Evolutionary conservation across 2,113 vertebrate genomes (phyloP), one percentile per base, ranked within the genome.

Genomic region (Symphodus melops): DNA sequence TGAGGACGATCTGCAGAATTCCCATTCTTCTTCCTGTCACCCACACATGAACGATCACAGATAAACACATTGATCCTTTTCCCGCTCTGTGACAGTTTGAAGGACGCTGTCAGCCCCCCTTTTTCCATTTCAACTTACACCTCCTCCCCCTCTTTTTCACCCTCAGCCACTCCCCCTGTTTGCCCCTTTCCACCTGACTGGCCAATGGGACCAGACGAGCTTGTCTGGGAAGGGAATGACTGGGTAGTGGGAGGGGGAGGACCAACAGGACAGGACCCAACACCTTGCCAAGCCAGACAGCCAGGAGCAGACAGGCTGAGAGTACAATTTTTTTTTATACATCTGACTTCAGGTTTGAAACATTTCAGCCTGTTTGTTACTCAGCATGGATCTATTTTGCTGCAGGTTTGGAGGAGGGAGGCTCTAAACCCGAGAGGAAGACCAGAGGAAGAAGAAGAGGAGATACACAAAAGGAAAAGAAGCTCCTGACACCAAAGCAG

Each of bases 131-230:
- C 56, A 55, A 55, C 44, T 10, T 33, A n/a, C 28, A 55, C 54
- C 53, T 55, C 42, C 75, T 57, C 73, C 83, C 67, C 12, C 39
- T 54, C n/a, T 33, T 23, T 66, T n/a, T 54, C 51, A 17, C 48
- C 77, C 57, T 52, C 67, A 67, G 73, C 55, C 74, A 81, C 88
- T 83, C 85, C 90, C 56, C 44, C 39, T 49, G 20, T 85, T 81
- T 83, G 52, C 75, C 76, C 70, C 61, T 52, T 88, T 88, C 83
- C 81, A 83, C 83, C 88, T 83, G 86, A 89, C 75, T 70, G 63
- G 75, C 89, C 91, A 92, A 89, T 89, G 70, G 71, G 71, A 90
- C 70, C 86, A 82, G 85, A 80, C 77, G 3, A 53, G 63, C 75
- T 83, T 54, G 76, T 87, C 75, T 68, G 41, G 77, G 70, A 51